Evolutionary conservation across 2,113 vertebrate genomes (phyloP), one percentile per base, ranked within the genome.

Genomic region (Triplophysa rosa): DNA sequence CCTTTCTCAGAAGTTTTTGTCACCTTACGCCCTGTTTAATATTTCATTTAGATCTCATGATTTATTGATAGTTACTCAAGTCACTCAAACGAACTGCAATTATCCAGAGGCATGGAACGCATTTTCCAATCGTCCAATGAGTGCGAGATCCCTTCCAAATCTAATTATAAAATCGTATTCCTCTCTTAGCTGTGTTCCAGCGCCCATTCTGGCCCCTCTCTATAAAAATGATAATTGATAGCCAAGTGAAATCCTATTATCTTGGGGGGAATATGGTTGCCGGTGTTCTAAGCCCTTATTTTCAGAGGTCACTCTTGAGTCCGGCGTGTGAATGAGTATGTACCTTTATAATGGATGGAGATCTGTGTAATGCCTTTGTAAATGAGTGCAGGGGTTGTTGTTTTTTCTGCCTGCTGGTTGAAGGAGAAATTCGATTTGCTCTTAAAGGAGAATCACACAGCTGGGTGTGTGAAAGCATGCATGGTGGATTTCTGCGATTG

Each of bases 321-420:
- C 82, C 80, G 64, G 26, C 75, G 77, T 87, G 58, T 87, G 86
- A 83, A 84, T 81, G 81, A 83, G 85, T 86, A 81, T 87, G 84
- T 86, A 76, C 84, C 71, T 87, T 79, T 86, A 82, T 86, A 89
- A 87, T 85, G 75, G 85, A 84, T 79, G 82, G 71, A 84, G 79
- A 85, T 80, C 83, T 71, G 23, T 86, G 83, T 88, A 89, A 87
- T 86, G 77, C 84, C 84, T 84, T 84, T 80, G 82, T 84, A 89
- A 89, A 87, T 86, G 77, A 87, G 82, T 68, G 69, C 71, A 81
- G 37, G 19, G 66, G 68, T 84, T 79, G 75, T 82, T 83, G 82
- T 86, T 59, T 81, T 82, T 83, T 77, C 62, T 81, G 59, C 63
- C 29, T 70, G 73, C 47, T 47, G 65, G 42, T n/a, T 61, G 63